Base-by-base conservation (phyloP, 2,113 vertebrate species). In the Diglossa brunneiventris region DNA sequence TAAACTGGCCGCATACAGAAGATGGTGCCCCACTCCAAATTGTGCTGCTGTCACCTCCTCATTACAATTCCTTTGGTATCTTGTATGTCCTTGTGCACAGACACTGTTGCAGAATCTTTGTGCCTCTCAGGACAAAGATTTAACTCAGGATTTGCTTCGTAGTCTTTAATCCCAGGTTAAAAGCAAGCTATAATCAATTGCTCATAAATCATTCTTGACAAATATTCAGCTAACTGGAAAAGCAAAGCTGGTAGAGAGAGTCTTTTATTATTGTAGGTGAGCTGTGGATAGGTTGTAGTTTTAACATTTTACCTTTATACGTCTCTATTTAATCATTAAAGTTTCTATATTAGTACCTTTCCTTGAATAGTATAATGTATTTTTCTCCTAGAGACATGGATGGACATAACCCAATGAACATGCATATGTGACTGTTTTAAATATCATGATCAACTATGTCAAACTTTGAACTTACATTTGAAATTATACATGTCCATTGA, bases 181-280 rank as follows among this genome's bases (percentile, higher is more conserved):
- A 17, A 72, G 30, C 27, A 70, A 86, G 27, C 14, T 87, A 13
- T 77, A 77, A 90, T 63, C 52, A 78, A 72, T 83, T 92, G 7
- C 8, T 94, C 26, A 63, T 89, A 87, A 87, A 75, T 94, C 13
- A 82, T 87, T 81, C 66, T 87, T 91, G 80, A 81, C 39, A 67
- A 30, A 8, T 70, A 44, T 68, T 68, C 28, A 84, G 47, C 49
- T 84, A 90, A 92, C 61, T 75, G 89, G 11, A 44, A 80, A 75
- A 89, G 37, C 6, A 55, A 92, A 92, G 18, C 8, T 79, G 39
- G 11, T 30, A 63, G 46, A 67, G 19, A 35, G 37, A 85, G 41
- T 58, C 5, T 70, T 89, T 46, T 46, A 30, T 63, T 89, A 17
- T 47, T 89, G 31, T 10, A 66, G 52, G 58, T 77, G 85, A 79